phyloP scores from a whole-genome alignment of 2,113 vertebrate species.

The Pristiophorus japonicus region DNA sequence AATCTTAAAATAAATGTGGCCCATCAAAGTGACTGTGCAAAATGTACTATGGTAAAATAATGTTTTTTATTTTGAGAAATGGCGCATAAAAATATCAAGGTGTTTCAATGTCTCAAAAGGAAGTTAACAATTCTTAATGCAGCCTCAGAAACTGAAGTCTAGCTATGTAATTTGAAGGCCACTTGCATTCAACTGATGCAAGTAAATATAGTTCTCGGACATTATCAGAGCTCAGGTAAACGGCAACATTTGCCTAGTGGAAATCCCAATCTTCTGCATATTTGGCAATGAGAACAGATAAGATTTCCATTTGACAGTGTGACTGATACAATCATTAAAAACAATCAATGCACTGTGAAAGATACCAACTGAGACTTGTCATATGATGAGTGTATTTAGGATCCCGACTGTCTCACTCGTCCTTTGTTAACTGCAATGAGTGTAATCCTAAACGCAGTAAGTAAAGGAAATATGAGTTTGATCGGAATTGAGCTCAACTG shows the following conservation, averaged over 20 bases:
- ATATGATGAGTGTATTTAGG: constrained; percentile 37
- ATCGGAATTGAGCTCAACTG: neutral
- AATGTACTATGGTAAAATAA: neutral
- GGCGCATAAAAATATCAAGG: neutral
- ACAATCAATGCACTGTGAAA: constrained; percentile 43
- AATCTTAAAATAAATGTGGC: neutral
- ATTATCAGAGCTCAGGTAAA: constrained; percentile 53
- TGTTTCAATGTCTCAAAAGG: neutral
- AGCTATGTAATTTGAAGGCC: neutral
- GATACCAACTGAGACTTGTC: constrained; percentile 43
- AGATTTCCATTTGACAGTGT: constrained; percentile 55
- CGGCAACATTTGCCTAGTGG: constrained; percentile 55
- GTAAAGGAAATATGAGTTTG: neutral
- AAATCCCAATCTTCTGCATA: constrained; percentile 57
- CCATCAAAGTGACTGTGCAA: neutral
- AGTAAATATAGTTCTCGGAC: neutral
- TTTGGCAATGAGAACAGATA: constrained; percentile 54
- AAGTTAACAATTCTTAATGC: neutral
- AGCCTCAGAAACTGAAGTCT: neutral
- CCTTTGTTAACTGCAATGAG: constrained; percentile 44
- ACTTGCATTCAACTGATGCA: neutral
- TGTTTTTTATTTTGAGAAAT: neutral
- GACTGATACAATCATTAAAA: constrained; percentile 51
- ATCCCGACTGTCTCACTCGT: constrained; percentile 43
- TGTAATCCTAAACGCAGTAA: neutral